These are phyloP conservation scores for Platichthys stellatus DNA, from an alignment of 2,113 vertebrate genomes.

Conservation along the genomic window DNA sequence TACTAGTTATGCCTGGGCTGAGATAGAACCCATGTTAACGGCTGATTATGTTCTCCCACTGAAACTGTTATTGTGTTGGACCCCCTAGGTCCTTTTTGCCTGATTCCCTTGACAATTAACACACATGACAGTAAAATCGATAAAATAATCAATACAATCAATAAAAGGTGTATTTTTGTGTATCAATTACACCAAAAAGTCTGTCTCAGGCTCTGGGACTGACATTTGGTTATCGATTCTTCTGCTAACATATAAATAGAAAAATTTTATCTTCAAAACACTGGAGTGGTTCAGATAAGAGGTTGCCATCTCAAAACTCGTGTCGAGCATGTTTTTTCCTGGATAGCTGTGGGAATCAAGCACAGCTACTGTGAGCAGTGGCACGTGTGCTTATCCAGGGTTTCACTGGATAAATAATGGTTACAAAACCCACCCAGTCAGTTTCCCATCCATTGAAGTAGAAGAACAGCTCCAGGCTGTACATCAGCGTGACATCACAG, in stretches of 20 bases:
- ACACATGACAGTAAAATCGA: too few relatives aligned
- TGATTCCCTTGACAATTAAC: neutral
- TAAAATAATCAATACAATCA: too few relatives aligned
- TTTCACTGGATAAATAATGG: slow-evolving; percentile 67
- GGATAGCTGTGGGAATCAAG: slow-evolving; percentile 33
- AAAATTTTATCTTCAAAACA: neutral
- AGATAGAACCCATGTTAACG: neutral
- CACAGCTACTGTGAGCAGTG: slow-evolving; percentile 11
- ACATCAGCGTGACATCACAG: slow-evolving; percentile 78
- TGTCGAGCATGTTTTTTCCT: neutral
- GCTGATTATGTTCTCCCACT: neutral
- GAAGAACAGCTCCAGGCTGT: slow-evolving; percentile 76
- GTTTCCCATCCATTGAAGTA: slow-evolving; percentile 71
- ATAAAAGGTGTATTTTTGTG: too few relatives aligned
- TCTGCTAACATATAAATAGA: slow-evolving; percentile 6
- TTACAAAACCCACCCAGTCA: slow-evolving; percentile 68
- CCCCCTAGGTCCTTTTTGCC: neutral
- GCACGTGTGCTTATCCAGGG: slow-evolving; percentile 36
- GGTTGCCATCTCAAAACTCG: slow-evolving; percentile 32
- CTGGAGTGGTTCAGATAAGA: neutral
- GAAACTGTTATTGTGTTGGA: neutral
- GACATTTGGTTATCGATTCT: slow-evolving; percentile 20
- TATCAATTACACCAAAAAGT: too few relatives aligned
- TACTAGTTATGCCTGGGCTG: neutral
- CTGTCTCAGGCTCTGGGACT: neutral